Conservation (phyloP, 2,797 vertebrate species). For the Garrulus glandarius region DNA sequence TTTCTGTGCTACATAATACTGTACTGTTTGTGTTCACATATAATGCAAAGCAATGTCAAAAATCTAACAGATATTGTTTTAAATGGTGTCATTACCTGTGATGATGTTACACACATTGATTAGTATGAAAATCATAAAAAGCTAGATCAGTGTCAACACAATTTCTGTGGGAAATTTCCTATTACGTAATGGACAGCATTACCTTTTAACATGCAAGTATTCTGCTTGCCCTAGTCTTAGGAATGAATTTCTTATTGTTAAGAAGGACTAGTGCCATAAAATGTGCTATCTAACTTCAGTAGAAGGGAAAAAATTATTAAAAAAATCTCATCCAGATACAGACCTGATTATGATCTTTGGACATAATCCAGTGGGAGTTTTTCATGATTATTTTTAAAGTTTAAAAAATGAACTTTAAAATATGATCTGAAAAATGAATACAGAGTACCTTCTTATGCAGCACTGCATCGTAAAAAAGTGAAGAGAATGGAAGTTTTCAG, state of each 20-base stretch:
- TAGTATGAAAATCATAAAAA: not conserved
- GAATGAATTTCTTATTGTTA: not conserved
- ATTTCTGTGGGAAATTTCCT: not conserved
- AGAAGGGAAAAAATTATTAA: not conserved
- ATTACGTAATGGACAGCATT: not conserved
- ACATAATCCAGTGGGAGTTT: not conserved
- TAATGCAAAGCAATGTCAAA: not conserved
- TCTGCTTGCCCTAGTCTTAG: not conserved
- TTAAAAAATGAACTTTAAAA: constrained; percentile 2
- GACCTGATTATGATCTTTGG: constrained; percentile 6
- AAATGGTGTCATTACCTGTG: not conserved
- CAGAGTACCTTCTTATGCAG: not conserved
- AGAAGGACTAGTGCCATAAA: not conserved
- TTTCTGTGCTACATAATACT: not conserved
- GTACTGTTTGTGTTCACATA: not conserved
- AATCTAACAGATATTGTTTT: not conserved
- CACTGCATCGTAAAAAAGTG: not conserved
- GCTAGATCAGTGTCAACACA: not conserved
- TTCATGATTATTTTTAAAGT: constrained; percentile 5
- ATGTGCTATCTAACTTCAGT: not conserved
- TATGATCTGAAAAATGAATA: not conserved
- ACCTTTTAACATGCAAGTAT: not conserved
- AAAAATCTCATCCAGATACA: not conserved
- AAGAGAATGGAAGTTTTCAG: constrained; percentile 1
- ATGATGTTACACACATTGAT: not conserved